Evolutionary conservation across 2,797 vertebrate genomes (phyloP), one percentile per base, ranked within the genome.

Genomic region (Enteromius trimaculatus): DNA sequence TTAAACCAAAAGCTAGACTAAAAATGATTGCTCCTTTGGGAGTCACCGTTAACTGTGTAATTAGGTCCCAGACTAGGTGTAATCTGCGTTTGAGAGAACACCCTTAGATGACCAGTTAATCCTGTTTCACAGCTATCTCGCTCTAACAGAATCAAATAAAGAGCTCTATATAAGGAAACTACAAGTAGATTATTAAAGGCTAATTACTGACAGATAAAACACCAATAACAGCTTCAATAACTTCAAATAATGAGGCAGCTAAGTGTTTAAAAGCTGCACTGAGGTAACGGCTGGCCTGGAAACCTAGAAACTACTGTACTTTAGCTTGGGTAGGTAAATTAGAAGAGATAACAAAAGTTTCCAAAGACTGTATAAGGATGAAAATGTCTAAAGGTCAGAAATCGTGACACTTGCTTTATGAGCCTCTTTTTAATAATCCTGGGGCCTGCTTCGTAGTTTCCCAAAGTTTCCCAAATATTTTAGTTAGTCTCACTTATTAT

Each of bases 221-320:
- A 6, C 6, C 60, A 44, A 16, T 68, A 51, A 44, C 49, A 16
- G 19, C 16, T 51, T 69, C 16, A n/a, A 64, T 21, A 64, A 44
- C 21, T 21, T 66, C 44, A 23, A 29, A 68, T 37, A 14, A 11
- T 4, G 13, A 42, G 34, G 21, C 7, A 39, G 3, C 49, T 70
- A 34, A 37, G 21, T 6, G 64, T 23, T 68, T 39, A 49, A 79
- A 65, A 44, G 58, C 75, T 47, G 4, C 1, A n/a, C 44, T 17
- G 42, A 49, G 3, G 23, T 49, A 78, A 49, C 58, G 60, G 65
- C 77, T 78, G 60, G 39, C 42, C 44, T 82, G 8, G 60, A 55
- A 82, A 76, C 60, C 71, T 76, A 76, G 17, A 82, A 76, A 66
- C 34, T 26, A 82, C 39, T 51, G 13, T 23, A 64, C 29, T 72